Base-by-base conservation (phyloP, 1,140 invertebrate species). In the Ganaspis sp. region DNA sequence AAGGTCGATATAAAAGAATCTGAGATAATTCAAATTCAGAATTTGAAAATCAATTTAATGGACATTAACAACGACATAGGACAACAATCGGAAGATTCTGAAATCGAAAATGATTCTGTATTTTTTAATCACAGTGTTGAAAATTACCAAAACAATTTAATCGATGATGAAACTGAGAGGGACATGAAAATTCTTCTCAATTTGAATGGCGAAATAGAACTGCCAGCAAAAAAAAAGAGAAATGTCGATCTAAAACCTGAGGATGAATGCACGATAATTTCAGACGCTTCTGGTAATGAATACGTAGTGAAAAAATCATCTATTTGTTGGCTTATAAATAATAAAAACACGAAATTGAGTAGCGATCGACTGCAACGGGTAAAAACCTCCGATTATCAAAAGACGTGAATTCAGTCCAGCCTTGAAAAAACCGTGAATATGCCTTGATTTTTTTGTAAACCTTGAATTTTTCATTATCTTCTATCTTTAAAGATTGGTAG, bases 301-400 rank as follows among this genome's bases (percentile, higher is more conserved):
- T 72, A 69, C 21, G 72, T 80, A 9, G 81, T 80, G 9, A 70
- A 72, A 78, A 80, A 78, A 73, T 78, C 78, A 38, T 80, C 81
- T 17, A 38, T 82, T 29, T 82, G 78, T 72, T 82, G 78, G 81
- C 73, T 76, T 17, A 74, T 82, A 3, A 76, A 71, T n/a, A 78
- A 21, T 5, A 26, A 70, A 53, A 40, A 69, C 15, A n/a, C 69
- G n/a, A 71, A 49, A 26, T 74, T 75, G 21, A 78, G 72, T 72
- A 75, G 29, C 26, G 77, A 78, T 53, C 15, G 77, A 17, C 54
- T 78, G 72, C 37, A 78, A 38, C 74, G 77, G 49, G 77, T 78
- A 1, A 29, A 73, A 54, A 54, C 19, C 23, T 72, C 42, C 6
- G 42, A 72, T 17, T 72, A 72, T 45, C 70, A 72, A 42, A 72